Evolutionary conservation across 2,888 invertebrate genomes (phyloP), one percentile per base, ranked within the genome.

Genomic region (Trisateles emortualis): DNA sequence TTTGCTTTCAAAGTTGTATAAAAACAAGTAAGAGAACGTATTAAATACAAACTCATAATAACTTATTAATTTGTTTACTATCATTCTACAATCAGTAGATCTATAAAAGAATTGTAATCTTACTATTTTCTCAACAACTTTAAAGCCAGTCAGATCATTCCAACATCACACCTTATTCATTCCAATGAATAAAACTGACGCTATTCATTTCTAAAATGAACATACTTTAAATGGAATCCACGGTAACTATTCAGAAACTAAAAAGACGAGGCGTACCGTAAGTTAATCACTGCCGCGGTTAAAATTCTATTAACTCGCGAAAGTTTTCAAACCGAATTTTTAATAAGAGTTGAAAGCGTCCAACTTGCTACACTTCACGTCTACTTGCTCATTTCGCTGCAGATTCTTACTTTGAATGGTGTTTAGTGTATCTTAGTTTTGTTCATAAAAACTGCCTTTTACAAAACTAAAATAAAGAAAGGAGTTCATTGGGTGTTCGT

Each of bases 261-360:
- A 72, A 43, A 68, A 68, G 55, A 39, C 69, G 53, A 68, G 53
- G 58, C 55, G 68, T 49, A 53, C 42, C 57, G 60, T 72, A 81
- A 84, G 80, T 84, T 82, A 84, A 84, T 84, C 78, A 83, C 79
- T 68, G 76, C 76, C 61, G 78, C 68, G 77, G 78, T 86, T 86
- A 84, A 87, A 85, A 87, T 86, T 88, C 84, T 82, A 87, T 87
- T 87, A 85, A 76, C 75, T 68, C 72, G 50, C 36, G 35, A 62
- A 81, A 87, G 78, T 84, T 83, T 72, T 57, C 72, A 77, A 83
- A 81, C 82, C 76, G 79, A 86, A 86, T 86, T 88, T 87, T 88
- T 87, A 86, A 87, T 86, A 85, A 85, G 82, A 84, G 76, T 81
- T 78, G 69, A 74, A 66, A 63, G 68, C 72, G 79, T 71, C 52